Evolutionary conservation across 2,888 invertebrate species (phyloP).

Genomic region (Rhamphomyia laevipes): DNA sequence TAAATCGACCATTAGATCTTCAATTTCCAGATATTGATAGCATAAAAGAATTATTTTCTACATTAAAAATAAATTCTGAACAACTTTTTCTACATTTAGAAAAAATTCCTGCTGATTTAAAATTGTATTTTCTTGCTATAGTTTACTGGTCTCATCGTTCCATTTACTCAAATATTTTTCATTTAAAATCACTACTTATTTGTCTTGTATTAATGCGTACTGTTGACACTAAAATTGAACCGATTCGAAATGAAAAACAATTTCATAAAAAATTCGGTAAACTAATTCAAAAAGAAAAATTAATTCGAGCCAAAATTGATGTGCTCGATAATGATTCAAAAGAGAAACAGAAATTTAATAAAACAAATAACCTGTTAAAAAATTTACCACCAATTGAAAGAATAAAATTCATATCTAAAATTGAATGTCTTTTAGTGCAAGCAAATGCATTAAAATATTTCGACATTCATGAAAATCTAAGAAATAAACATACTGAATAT

Average conservation of each 20-base stretch:
- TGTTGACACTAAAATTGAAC: conserved; percentile 30
- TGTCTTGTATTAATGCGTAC: conserved; percentile 28
- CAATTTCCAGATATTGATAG: conserved; percentile 21
- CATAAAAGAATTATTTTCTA: conserved; percentile 22
- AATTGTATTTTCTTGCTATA: conserved; percentile 29
- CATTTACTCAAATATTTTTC: conserved; percentile 25
- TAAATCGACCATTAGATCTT: conserved; percentile 20
- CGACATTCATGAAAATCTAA: conserved; percentile 32
- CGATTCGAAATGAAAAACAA: conserved; percentile 26
- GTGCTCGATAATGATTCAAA: conserved; percentile 15
- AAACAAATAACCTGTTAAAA: conserved; percentile 10
- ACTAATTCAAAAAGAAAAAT: conserved; percentile 25
- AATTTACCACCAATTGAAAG: conserved; percentile 21
- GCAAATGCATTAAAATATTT: conserved; percentile 30
- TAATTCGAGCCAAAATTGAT: conserved; percentile 22
- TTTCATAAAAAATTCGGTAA: conserved; percentile 30
- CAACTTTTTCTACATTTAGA: conserved; percentile 23
- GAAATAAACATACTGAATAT: conserved; percentile 31
- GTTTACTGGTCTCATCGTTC: conserved; percentile 33
- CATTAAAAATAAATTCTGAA: conserved; percentile 16
- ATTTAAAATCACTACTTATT: conserved; percentile 29
- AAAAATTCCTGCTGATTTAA: conserved; percentile 24
- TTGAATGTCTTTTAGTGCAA: conserved; percentile 30
- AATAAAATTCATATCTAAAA: conserved; percentile 26
- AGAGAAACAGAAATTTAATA: conserved; percentile 17